These are phyloP conservation scores for Laticauda colubrina DNA, from an alignment of 2,113 vertebrate species.

Conservation along the genomic window DNA sequence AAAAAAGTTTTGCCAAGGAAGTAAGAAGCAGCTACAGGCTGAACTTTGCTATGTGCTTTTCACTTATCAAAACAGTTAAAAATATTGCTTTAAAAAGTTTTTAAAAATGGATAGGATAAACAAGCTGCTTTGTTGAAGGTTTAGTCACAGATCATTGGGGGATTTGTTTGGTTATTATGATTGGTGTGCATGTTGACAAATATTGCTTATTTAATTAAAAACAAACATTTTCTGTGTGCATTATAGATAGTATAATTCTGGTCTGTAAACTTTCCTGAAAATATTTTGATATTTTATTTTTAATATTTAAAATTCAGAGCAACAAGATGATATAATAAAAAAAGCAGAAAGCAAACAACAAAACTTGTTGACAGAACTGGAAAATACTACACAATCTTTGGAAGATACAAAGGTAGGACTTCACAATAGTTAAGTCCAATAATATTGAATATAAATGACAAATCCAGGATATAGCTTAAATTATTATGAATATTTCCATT, in stretches of 20 bases:
- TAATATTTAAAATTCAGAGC: constrained; percentile 68
- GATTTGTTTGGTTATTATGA: too few species aligned
- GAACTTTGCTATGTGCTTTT: background rate
- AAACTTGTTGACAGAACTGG: constrained; percentile 72
- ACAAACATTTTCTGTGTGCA: background rate
- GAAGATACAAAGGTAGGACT: constrained; percentile 75
- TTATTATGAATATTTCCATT: constrained; percentile 16
- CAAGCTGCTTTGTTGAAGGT: background rate
- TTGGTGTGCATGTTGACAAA: background rate
- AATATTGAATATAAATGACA: constrained; percentile 10
- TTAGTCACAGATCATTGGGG: background rate
- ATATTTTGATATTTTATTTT: constrained; percentile 4
- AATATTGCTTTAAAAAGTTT: background rate
- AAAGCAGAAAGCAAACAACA: constrained; percentile 70
- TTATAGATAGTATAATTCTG: background rate
- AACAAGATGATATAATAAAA: constrained; percentile 73
- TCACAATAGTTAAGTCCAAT: constrained; percentile 19
- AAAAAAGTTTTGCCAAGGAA: background rate
- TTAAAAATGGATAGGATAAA: background rate
- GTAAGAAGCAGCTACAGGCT: background rate
- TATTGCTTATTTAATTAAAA: background rate
- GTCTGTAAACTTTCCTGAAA: constrained; percentile 8
- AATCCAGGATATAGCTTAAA: constrained; percentile 9
- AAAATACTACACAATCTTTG: constrained; percentile 69
- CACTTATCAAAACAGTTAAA: background rate